A percentile compares a stretch with the other conserved stretches of the same genome.
phyloP scores from a whole-genome alignment of 2,113 vertebrate genomes.

The Thunnus maccoyii region DNA sequence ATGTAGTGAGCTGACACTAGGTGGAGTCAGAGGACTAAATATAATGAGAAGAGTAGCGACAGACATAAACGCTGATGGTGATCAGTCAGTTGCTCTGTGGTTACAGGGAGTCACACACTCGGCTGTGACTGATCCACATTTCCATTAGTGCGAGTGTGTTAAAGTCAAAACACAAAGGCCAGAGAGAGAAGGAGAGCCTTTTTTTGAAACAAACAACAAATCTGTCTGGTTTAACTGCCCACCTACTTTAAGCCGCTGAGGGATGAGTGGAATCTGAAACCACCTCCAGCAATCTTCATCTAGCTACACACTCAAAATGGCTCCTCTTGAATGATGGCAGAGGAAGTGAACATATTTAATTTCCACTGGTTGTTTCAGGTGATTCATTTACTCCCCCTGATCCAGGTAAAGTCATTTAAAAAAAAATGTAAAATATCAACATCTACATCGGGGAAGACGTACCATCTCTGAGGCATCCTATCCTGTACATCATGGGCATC shows the following conservation, averaged over 20 bases:
- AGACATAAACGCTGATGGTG: neutral
- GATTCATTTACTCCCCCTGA: neutral
- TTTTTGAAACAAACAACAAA: conserved; percentile 11
- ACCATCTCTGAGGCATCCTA: conserved; percentile 97
- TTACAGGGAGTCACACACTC: neutral
- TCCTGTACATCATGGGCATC: conserved; percentile 99
- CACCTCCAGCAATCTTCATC: neutral
- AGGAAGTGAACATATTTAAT: neutral
- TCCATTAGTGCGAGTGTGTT: neutral
- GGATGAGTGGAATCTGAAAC: conserved; percentile 9
- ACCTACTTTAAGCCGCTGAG: neutral
- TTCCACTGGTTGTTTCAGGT: neutral
- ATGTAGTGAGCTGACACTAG: conserved; percentile 10
- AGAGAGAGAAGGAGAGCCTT: neutral
- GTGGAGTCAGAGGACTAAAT: conserved; percentile 8
- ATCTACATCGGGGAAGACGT: neutral
- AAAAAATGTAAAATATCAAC: neutral
- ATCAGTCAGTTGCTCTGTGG: neutral
- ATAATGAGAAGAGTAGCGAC: no score
- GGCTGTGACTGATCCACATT: neutral
- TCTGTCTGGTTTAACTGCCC: neutral
- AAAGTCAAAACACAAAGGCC: neutral
- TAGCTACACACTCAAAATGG: conserved; percentile 1
- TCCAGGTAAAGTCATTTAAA: neutral
- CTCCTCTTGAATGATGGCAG: neutral